Evolutionary conservation across 2,797 vertebrate species (phyloP).

Genomic region (Callimico goeldii): DNA sequence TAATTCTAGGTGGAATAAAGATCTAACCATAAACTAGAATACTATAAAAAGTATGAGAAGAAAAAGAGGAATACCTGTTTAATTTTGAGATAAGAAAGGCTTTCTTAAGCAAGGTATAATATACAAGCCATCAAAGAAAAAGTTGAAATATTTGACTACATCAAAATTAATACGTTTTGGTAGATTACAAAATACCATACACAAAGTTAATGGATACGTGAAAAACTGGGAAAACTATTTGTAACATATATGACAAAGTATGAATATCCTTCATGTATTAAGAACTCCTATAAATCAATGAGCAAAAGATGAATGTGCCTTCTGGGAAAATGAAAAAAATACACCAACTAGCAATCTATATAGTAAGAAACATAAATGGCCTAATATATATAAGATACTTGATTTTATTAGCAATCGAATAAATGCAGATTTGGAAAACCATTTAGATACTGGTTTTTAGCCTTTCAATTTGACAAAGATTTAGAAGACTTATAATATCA

Average conservation of each 20-base stretch:
- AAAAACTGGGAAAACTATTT: slow-evolving; percentile 13
- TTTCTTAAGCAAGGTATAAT: background rate
- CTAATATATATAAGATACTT: background rate
- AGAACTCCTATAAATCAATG: background rate
- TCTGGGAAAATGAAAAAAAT: slow-evolving; percentile 17
- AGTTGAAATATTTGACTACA: background rate
- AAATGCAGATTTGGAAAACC: background rate
- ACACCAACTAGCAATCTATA: background rate
- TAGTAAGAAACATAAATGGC: background rate
- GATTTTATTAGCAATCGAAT: background rate
- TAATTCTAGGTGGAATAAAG: background rate
- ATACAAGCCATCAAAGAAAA: background rate
- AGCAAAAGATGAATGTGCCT: background rate
- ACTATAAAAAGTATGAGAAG: slow-evolving; percentile 1
- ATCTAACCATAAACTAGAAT: slow-evolving; percentile 13
- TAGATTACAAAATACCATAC: background rate
- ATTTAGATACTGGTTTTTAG: background rate
- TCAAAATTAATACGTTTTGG: background rate
- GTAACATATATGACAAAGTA: background rate
- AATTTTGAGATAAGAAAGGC: background rate
- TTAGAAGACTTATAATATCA: background rate
- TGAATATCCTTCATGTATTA: background rate
- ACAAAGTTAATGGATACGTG: background rate
- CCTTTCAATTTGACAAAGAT: background rate
- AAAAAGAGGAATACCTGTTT: background rate